Percentiles rank a stretch among this genome's conserved stretches.
Conservation (phyloP, 2,888 invertebrate species). For the Ganaspis brasiliensis region DNA sequence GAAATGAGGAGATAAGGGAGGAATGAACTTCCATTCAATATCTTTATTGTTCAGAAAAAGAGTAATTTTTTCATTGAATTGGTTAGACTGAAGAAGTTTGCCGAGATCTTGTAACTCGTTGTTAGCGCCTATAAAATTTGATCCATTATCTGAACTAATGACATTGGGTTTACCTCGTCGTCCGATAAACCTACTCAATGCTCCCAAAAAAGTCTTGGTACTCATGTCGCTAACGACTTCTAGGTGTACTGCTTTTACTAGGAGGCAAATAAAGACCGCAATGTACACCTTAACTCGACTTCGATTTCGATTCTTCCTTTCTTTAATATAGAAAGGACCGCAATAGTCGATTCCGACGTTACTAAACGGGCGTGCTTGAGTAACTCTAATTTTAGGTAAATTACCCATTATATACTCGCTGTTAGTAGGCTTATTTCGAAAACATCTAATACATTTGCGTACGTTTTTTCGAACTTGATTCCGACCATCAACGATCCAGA, state of each 20-base stretch:
- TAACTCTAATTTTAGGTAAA: conserved; percentile 63
- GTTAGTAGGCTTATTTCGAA: not conserved
- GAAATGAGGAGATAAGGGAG: conserved; percentile 52
- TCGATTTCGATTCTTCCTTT: conserved; percentile 53
- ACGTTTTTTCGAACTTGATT: conserved; percentile 53
- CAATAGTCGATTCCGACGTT: conserved; percentile 66
- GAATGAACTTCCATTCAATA: conserved; percentile 52
- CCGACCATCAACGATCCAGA: conserved; percentile 63
- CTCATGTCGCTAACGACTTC: conserved; percentile 38
- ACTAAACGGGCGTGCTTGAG: conserved; percentile 61
- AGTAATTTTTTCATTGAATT: not conserved
- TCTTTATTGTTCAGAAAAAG: conserved; percentile 45
- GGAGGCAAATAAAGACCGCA: conserved; percentile 40
- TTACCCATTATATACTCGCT: conserved; percentile 64
- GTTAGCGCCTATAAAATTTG: conserved; percentile 30
- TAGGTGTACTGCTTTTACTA: conserved; percentile 32
- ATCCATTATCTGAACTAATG: not conserved
- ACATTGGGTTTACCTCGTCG: not conserved
- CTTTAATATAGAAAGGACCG: conserved; percentile 62
- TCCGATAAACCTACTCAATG: conserved; percentile 2
- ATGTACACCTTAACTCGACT: conserved; percentile 59
- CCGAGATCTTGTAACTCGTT: not conserved
- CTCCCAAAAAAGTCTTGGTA: conserved; percentile 32
- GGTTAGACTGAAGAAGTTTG: not conserved
- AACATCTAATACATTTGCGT: conserved; percentile 1